These are phyloP conservation scores for Bombus ignitus DNA, from an alignment of 1,140 invertebrate species.

Conservation along the genomic window DNA sequence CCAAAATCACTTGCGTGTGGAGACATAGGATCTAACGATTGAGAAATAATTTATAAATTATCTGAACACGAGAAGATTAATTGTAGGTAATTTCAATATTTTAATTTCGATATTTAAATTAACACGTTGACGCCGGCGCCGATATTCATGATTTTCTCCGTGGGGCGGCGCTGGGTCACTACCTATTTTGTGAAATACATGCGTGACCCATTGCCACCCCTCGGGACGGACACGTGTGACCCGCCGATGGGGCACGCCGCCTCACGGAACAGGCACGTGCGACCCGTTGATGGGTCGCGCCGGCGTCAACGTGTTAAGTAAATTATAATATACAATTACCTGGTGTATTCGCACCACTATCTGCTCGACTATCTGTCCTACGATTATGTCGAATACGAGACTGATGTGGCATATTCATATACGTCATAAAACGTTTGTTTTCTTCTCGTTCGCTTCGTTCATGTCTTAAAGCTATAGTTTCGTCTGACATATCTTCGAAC, in stretches of 20 bases:
- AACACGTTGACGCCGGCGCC: no score
- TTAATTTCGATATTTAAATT: neutral
- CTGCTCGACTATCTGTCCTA: conserved; percentile 86
- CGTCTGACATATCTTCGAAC: conserved; percentile 91
- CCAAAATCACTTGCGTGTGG: conserved; percentile 82
- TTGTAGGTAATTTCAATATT: neutral
- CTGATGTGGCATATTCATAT: conserved; percentile 86
- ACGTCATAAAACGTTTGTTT: conserved; percentile 89
- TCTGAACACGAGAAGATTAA: neutral
- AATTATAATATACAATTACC: conserved; percentile 78
- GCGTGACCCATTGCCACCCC: no score
- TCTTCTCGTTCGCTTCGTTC: conserved; percentile 90
- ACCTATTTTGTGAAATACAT: no score
- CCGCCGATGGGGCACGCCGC: no score
- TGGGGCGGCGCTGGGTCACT: no score
- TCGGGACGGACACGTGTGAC: no score
- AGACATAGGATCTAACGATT: conserved; percentile 83
- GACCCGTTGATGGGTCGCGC: no score
- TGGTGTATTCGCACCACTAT: conserved; percentile 89
- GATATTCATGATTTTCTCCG: no score
- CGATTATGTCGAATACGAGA: conserved; percentile 85
- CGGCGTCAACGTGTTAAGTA: neutral
- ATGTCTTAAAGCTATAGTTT: conserved; percentile 87
- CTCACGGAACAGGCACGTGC: no score
- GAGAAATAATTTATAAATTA: conserved; percentile 22